Conservation (phyloP, 2,888 invertebrate genomes). For the Tetranychus truncatus region DNA sequence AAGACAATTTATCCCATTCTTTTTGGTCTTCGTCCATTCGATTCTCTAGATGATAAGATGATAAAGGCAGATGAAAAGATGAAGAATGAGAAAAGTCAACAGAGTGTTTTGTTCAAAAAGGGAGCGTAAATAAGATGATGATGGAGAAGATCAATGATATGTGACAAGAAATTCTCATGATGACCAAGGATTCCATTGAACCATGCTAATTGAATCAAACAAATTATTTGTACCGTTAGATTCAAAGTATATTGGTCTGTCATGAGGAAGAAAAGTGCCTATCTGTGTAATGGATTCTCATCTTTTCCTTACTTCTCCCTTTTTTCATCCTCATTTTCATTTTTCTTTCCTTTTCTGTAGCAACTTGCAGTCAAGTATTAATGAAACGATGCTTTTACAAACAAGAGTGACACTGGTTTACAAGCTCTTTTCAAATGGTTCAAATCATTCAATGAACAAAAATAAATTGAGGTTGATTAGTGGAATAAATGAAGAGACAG, state of each 20-base stretch:
- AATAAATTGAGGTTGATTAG: too few species aligned
- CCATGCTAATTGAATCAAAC: conserved; percentile 1
- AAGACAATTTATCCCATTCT: too few species aligned
- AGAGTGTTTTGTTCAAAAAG: not conserved
- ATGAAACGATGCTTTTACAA: too few species aligned
- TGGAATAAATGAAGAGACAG: too few species aligned
- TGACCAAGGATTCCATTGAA: not conserved
- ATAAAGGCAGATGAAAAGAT: too few species aligned
- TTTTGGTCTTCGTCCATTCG: too few species aligned
- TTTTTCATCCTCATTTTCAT: not conserved
- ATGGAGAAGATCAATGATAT: not conserved
- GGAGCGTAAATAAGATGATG: not conserved
- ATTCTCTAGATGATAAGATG: too few species aligned
- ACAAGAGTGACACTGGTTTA: too few species aligned
- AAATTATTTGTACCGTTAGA: not conserved
- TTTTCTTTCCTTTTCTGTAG: not conserved
- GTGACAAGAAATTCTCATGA: not conserved
- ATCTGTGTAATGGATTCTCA: not conserved
- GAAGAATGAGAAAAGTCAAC: not conserved
- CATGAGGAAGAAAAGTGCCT: conserved; percentile 1
- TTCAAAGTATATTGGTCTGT: not conserved
- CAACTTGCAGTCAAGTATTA: not conserved
- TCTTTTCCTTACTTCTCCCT: not conserved
- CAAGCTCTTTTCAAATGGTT: too few species aligned
- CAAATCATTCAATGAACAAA: too few species aligned